Evolutionary conservation across 2,888 invertebrate genomes (phyloP).

Genomic region (Drosophila nr. perissopoda): DNA sequence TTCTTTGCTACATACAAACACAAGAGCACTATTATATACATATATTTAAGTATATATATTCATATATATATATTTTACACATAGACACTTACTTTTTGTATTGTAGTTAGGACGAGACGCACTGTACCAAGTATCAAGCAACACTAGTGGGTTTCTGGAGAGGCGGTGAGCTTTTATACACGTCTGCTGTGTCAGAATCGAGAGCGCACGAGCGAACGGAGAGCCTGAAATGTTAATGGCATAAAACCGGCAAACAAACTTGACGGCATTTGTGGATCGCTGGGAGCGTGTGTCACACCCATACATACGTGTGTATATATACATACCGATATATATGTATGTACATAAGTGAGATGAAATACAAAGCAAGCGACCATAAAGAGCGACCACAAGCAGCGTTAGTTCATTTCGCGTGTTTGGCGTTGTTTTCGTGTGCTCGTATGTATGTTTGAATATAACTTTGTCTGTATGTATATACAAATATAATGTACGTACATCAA

Average conservation of each 20-base stretch:
- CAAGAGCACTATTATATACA: slow-evolving; percentile 12
- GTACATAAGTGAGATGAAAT: background rate
- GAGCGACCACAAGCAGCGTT: slow-evolving; percentile 18
- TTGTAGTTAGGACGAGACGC: slow-evolving; percentile 43
- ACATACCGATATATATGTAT: background rate
- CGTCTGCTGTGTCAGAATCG: slow-evolving; percentile 4
- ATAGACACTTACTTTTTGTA: slow-evolving; percentile 60
- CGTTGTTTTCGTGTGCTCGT: slow-evolving; percentile 17
- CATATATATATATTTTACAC: slow-evolving; percentile 4
- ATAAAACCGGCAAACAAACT: slow-evolving; percentile 45
- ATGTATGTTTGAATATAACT: background rate
- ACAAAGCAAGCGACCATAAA: slow-evolving; percentile 24
- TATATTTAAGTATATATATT: background rate
- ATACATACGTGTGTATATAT: slow-evolving; percentile 2
- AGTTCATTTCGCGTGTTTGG: slow-evolving; percentile 46
- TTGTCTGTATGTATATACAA: background rate
- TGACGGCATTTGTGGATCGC: slow-evolving; percentile 3
- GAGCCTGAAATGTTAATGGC: slow-evolving; percentile 33
- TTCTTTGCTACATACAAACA: slow-evolving; percentile 21
- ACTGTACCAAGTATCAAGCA: slow-evolving; percentile 67
- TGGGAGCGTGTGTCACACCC: slow-evolving; percentile 12
- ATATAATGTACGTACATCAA: slow-evolving; percentile 7
- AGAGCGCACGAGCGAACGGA: slow-evolving; percentile 11
- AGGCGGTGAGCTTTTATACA: slow-evolving; percentile 62
- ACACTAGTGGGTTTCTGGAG: slow-evolving; percentile 50